phyloP scores from a whole-genome alignment of 2,113 vertebrate species.

The Chaetodon auriga region DNA sequence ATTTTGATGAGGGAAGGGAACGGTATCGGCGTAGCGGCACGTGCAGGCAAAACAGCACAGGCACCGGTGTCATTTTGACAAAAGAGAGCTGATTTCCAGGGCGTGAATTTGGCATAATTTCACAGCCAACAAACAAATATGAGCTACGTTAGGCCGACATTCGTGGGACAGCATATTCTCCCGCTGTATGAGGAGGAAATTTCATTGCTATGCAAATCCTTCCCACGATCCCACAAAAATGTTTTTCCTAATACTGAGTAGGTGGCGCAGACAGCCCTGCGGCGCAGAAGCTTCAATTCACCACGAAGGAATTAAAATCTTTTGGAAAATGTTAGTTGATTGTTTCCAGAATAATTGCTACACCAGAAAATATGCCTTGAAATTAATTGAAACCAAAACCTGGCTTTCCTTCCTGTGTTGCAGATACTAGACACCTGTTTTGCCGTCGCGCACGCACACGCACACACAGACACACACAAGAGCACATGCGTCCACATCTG shows the following conservation, averaged over 20 bases:
- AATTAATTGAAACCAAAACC: slow-evolving; percentile 14
- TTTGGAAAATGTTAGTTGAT: slow-evolving; percentile 43
- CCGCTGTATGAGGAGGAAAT: slow-evolving; percentile 23
- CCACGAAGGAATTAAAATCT: slow-evolving; percentile 51
- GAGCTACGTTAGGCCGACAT: slow-evolving; percentile 25
- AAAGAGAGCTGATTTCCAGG: slow-evolving; percentile 18
- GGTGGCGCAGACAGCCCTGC: slow-evolving; percentile 43
- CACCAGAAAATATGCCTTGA: slow-evolving; percentile 23
- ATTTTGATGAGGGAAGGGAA: slow-evolving; percentile 36
- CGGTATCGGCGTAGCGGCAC: neutral
- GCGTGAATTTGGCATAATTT: slow-evolving; percentile 42
- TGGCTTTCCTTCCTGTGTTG: neutral
- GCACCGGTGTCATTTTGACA: neutral
- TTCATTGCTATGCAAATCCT: slow-evolving; percentile 65
- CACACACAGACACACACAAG: neutral
- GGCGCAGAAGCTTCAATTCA: slow-evolving; percentile 29
- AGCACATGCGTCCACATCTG: slow-evolving; percentile 15
- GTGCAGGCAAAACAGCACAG: neutral
- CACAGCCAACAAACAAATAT: slow-evolving; percentile 12
- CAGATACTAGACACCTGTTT: slow-evolving; percentile 19
- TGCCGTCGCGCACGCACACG: too few relatives aligned
- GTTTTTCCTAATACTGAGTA: slow-evolving; percentile 53
- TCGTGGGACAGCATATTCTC: slow-evolving; percentile 37
- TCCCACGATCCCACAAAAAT: slow-evolving; percentile 36
- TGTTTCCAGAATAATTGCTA: slow-evolving; percentile 53